Evolutionary conservation across 2,113 vertebrate species (phyloP), one percentile per base, ranked within the genome.

Genomic region (Elaphurus davidianus): DNA sequence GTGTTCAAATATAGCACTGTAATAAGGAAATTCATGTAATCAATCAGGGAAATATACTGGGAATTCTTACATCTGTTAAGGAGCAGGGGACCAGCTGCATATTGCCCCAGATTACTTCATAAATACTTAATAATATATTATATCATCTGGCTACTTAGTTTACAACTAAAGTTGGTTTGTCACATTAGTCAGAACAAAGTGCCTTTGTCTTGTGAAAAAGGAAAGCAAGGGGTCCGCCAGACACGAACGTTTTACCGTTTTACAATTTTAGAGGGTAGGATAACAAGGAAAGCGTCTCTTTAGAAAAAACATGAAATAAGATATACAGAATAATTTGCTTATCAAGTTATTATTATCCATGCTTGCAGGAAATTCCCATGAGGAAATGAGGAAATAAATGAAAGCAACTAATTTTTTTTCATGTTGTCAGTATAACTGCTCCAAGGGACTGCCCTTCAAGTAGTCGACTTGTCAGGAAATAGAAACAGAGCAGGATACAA

Each of bases 81-180:
- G 96, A 98, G 62, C 47, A 93, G 93, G 43, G n/a, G 86, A 96
- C 10, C 96, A 98, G 96, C 96, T 96, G 64, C 5, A 13, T 90
- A 62, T 98, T 98, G 64, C 97, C 79, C 64, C 67, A 96, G 95
- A 88, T 98, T 98, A 81, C 96, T 97, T 98, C 90, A 98, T 98
- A 98, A 99, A 99, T 99, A 98, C 98, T 98, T 99, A 98, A 98
- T 92, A 95, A 54, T 55, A 96, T 59, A 94, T 98, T 96, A 88
- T 95, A 94, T 98, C 97, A 98, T 98, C 97, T 98, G 93, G 81
- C 96, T 98, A 98, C 96, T 93, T 93, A 95, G 93, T 84, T 98
- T 97, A 97, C 89, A 95, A 92, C 79, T 25, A 6, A 88, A 89
- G 96, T 98, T 98, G 97, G 97, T 97, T 87, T 98, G 97, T 98